Base-by-base conservation (phyloP, 2,113 vertebrate genomes). In the Phoenicopterus ruber region DNA sequence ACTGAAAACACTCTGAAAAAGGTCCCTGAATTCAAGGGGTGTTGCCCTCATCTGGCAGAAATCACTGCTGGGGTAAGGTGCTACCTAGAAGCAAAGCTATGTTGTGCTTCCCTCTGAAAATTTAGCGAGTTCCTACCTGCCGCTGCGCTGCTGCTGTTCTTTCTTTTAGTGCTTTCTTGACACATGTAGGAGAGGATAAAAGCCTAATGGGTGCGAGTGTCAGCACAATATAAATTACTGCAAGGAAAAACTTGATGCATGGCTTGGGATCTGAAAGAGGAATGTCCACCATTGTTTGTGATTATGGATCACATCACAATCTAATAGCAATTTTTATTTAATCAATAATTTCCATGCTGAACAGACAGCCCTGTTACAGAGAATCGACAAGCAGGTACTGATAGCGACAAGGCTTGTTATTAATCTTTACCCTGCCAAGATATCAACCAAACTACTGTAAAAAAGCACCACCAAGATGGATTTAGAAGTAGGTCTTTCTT, bases 321-420 rank as follows among this genome's bases (percentile, higher is more conserved):
- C 98, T 99, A 99, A 99, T 99, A 98, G 99, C 98, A 99, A 99
- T 99, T 99, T 99, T 99, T 99, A 99, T 98, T 99, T 99, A 99
- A 99, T 99, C 99, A 99, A 99, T 99, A 99, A 99, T 99, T 99
- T 99, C 99, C 98, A 99, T 99, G 99, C 99, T 99, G 98, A 99
- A 99, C 98, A 99, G 98, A 99, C 98, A 98, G 98, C 97, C 98
- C 98, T 98, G 98, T 98, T 98, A 98, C 98, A 98, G 97, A 98
- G 98, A 99, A 99, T 99, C 98, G 99, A 99, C 99, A 99, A 99
- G 98, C 98, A 98, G 98, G 98, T 99, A 99, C 98, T 99, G 99
- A 99, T 99, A 99, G 98, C 97, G 71, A 98, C 98, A 96, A 95
- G 97, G 95, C 97, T 98, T 95, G 98, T 99, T 99, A 99, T 99